These are phyloP conservation scores for Vireo altiloquus DNA, from an alignment of 2,113 vertebrate species.

Conservation along the genomic window DNA sequence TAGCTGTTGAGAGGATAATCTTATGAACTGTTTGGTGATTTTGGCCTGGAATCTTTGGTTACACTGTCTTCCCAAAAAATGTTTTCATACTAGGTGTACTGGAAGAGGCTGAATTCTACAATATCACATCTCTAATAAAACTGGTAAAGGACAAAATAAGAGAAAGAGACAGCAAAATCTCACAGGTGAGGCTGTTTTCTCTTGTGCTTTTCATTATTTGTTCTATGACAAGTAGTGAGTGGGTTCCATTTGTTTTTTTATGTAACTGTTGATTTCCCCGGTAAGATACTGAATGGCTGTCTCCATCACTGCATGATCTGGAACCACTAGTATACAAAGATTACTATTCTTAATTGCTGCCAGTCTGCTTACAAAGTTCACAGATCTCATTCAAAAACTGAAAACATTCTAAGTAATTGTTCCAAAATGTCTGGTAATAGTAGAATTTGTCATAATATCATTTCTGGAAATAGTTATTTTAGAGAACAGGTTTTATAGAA, in stretches of 20 bases:
- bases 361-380: not conserved
- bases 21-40: not conserved
- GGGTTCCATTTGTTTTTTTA: not conserved
- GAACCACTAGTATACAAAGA: not conserved
- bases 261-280: not conserved
- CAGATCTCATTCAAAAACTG: not conserved
- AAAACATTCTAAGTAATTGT: not conserved
- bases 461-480: not conserved
- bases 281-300: not conserved
- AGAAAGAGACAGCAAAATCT: conserved; percentile 93
- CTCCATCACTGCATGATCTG: not conserved
- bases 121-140: conserved; percentile 98
- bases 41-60: not conserved
- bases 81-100: conserved; percentile 81
- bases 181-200: conserved; percentile 80
- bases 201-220: not conserved
- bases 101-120: conserved; percentile 99
- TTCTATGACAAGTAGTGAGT: not conserved
- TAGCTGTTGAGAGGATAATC: not conserved
- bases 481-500: not conserved
- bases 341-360: not conserved
- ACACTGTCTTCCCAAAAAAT: not conserved
- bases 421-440: not conserved
- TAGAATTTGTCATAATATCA: not conserved
- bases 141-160: conserved; percentile 97